A percentile compares a stretch with the other conserved stretches of the same genome.
phyloP scores from a whole-genome alignment of 2,888 invertebrate genomes.

The Agonopterix subpropinquella region DNA sequence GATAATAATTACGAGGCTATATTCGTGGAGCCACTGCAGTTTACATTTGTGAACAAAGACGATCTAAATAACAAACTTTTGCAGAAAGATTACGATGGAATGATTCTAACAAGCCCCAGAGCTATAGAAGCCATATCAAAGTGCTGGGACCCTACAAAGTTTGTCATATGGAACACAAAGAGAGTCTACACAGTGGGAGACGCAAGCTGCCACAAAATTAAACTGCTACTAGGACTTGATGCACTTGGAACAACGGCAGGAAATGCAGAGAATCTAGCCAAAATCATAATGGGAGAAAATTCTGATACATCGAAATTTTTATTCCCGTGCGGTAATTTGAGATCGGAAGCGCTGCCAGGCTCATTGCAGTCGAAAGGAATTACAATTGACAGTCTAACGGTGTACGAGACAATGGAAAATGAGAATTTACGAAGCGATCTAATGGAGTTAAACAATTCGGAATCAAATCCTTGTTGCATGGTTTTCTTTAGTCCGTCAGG shows the following conservation, averaged over 20 bases:
- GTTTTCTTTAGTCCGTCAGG: slow-evolving; percentile 68
- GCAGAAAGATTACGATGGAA: slow-evolving; percentile 36
- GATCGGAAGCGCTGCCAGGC: slow-evolving; percentile 48
- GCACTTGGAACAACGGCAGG: slow-evolving; percentile 45
- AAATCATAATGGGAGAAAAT: slow-evolving; percentile 44
- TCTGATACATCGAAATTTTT: slow-evolving; percentile 36
- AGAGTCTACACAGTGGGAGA: slow-evolving; percentile 56
- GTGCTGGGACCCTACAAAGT: slow-evolving; percentile 55
- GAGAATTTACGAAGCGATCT: slow-evolving; percentile 41
- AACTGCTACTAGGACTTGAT: slow-evolving; percentile 45
- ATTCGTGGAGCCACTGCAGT: slow-evolving; percentile 61
- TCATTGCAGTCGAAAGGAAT: slow-evolving; percentile 33
- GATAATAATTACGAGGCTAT: slow-evolving; percentile 41
- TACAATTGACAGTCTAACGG: slow-evolving; percentile 43
- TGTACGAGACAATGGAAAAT: slow-evolving; percentile 63
- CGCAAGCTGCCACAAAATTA: slow-evolving; percentile 39
- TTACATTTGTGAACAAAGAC: slow-evolving; percentile 33
- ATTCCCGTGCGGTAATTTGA: slow-evolving; percentile 60
- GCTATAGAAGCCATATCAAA: slow-evolving; percentile 53
- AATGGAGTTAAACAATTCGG: slow-evolving; percentile 35
- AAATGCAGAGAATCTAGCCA: slow-evolving; percentile 51
- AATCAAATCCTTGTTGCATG: slow-evolving; percentile 38
- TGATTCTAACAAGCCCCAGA: slow-evolving; percentile 55
- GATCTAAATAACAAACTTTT: slow-evolving; percentile 35
- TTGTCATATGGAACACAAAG: slow-evolving; percentile 46